phyloP scores from a whole-genome alignment of 2,113 vertebrate genomes.

The Tamias sibiricus region DNA sequence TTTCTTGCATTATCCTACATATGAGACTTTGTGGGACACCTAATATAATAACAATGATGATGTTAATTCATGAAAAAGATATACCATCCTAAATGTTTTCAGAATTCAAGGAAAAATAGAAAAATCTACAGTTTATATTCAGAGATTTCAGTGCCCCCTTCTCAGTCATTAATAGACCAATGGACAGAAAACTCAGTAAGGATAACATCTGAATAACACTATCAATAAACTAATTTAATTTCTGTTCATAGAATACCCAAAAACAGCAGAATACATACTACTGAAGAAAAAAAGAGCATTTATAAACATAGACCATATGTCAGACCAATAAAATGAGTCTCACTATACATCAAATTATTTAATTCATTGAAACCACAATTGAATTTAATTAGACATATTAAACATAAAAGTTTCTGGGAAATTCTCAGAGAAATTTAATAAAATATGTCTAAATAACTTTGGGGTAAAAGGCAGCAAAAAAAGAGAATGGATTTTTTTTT shows the following conservation, averaged over 20 bases:
- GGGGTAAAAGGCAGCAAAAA: not conserved
- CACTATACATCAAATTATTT: not conserved
- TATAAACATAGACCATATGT: not conserved
- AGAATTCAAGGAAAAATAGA: not conserved
- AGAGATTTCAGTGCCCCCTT: not conserved
- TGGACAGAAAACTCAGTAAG: not conserved
- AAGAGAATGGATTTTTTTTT: not conserved
- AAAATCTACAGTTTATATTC: not conserved
- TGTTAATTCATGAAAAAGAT: not conserved
- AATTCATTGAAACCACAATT: not conserved
- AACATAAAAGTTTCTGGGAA: not conserved
- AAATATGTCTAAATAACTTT: not conserved
- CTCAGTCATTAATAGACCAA: not conserved
- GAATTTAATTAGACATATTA: not conserved
- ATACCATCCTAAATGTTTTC: not conserved
- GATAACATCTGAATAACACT: not conserved
- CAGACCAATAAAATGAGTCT: not conserved
- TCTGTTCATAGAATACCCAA: not conserved
- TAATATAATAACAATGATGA: too few relatives aligned
- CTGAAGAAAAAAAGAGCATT: not conserved
- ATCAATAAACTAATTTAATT: not conserved
- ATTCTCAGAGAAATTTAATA: not conserved
- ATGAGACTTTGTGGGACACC: too few relatives aligned
- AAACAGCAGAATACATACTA: not conserved
- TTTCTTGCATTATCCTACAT: too few relatives aligned